A percentile compares a stretch with the other conserved stretches of the same genome.
phyloP scores from a whole-genome alignment of 1,140 invertebrate genomes.

The Maniola jurtina region DNA sequence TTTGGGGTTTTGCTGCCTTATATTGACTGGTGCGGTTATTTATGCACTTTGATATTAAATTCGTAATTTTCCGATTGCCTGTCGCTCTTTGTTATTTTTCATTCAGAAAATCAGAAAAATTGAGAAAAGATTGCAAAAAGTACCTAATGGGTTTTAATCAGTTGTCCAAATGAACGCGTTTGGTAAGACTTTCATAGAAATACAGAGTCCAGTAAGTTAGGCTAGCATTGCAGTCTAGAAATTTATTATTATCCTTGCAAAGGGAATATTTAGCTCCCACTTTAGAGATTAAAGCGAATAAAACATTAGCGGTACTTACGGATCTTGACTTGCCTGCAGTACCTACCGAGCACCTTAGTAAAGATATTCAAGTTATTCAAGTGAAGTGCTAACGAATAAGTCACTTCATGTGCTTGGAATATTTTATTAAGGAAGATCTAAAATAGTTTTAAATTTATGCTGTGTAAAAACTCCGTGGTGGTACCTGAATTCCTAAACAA shows the following conservation, averaged over 20 bases:
- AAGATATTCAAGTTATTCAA: conserved; percentile 10
- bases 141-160: too few species aligned
- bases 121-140: too few species aligned
- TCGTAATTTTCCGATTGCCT: too few species aligned
- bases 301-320: background rate
- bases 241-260: conserved; percentile 4
- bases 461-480: too few species aligned
- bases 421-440: background rate
- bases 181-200: background rate
- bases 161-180: too few species aligned
- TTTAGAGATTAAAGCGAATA: conserved; percentile 6
- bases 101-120: too few species aligned
- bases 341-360: background rate
- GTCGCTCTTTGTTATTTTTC: too few species aligned
- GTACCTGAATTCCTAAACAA: too few species aligned
- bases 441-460: too few species aligned
- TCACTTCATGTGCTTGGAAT: conserved; percentile 3
- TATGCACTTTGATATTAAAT: too few species aligned
- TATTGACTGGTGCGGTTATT: too few species aligned
- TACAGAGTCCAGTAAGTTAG: background rate
- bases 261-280: background rate
- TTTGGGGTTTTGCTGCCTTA: too few species aligned
- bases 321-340: background rate
- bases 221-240: background rate
- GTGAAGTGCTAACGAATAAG: conserved; percentile 7